These are phyloP conservation scores for Orbicella faveolata DNA, from an alignment of 64 coral and sea anemone genomes.

Conservation along the genomic window DNA sequence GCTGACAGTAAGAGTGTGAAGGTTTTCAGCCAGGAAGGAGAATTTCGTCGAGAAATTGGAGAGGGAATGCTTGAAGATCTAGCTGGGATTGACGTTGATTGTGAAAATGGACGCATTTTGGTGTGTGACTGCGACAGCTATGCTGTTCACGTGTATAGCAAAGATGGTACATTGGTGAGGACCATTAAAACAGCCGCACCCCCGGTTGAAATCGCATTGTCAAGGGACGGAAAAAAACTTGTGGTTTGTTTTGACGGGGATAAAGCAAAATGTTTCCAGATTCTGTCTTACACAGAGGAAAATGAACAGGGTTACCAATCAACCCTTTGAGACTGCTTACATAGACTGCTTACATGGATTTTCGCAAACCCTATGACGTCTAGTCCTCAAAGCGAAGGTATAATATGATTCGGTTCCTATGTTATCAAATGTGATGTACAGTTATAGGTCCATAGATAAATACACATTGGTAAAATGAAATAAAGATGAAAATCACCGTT, in stretches of 20 bases:
- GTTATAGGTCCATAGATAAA: too few species aligned
- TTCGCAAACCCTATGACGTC: too few species aligned
- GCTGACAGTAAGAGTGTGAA: slow-evolving; percentile 31
- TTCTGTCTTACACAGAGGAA: background rate
- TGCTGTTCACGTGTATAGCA: slow-evolving; percentile 21
- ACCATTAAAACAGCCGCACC: slow-evolving; percentile 19
- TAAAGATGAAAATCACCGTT: too few species aligned
- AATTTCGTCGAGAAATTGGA: slow-evolving; percentile 21
- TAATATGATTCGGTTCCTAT: too few species aligned
- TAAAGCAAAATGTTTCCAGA: slow-evolving; percentile 20
- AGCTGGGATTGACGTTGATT: slow-evolving; percentile 8
- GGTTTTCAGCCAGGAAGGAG: background rate
- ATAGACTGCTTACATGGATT: too few species aligned
- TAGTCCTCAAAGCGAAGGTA: too few species aligned
- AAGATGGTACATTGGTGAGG: background rate
- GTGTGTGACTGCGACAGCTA: slow-evolving; percentile 19
- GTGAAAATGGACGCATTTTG: background rate
- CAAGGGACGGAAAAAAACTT: background rate
- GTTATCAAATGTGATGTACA: too few species aligned
- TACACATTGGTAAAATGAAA: too few species aligned
- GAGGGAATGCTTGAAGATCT: slow-evolving; percentile 17
- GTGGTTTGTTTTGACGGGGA: slow-evolving; percentile 23
- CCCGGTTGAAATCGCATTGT: slow-evolving; percentile 11
- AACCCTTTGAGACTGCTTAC: too few species aligned
- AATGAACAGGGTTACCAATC: background rate